Base-by-base conservation (phyloP, 1,140 invertebrate genomes). In the Drosophila mayri region DNA sequence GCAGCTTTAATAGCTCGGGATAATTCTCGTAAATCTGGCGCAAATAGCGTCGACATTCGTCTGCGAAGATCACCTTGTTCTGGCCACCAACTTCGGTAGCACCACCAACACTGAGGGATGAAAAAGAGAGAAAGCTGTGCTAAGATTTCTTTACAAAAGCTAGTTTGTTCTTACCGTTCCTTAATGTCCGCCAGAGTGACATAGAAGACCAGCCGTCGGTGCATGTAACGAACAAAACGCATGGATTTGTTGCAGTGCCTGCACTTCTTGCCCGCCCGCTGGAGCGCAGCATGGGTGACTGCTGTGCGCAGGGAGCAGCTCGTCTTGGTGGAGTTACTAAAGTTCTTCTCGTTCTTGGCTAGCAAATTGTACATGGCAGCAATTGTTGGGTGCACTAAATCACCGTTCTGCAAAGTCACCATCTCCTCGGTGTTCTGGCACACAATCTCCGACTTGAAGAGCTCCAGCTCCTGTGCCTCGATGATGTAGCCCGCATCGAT, bases 21-120 rank as follows among this genome's bases (percentile, higher is more conserved):
- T 99, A 97, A 71, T 96, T 95, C 41, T 94, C 78, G 95, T 97
- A 99, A 25, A 99, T 93, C 41, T 95, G 90, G 49, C 95, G 94
- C 52, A 99, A 93, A 92, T 96, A 95, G 38, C 95, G 94, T 79
- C 95, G 95, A 10, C 94, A 94, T 71, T 95, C 94, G 92, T 95
- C 94, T 3, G 96, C 95, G 92, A 92, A 84, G 10, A 93, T 76
- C 0, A 91, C 81, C 61, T 92, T 92, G 54, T 92, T 87, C 43
- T 91, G 87, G 8, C 91, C 91, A 44, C 60, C 58, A 16, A 18
- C 35, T 16, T 79, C 82, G 11, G 50, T 14, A 10, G 41, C 65
- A 30, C 68, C 73, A 0, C 79, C 76, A 10, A 88, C 50, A 1
- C 86, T 91, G 11, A 4, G 9, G 43, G 38, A 35, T 9, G 3